Conservation (phyloP, 92 coral and sea anemone genomes). For the Metridium senile region DNA sequence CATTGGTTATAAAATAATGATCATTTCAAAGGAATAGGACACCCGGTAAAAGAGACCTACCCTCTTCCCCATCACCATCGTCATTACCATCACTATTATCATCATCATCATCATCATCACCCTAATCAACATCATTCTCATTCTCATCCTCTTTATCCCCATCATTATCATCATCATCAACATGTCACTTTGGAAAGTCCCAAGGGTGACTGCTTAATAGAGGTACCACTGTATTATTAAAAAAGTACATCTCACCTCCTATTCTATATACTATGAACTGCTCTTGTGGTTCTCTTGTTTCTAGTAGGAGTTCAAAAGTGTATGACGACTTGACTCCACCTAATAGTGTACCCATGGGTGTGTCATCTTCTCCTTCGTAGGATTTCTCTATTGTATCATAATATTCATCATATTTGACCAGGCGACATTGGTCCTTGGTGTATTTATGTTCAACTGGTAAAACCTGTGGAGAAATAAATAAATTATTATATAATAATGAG, state of each 20-base stretch:
- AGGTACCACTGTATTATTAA: no score
- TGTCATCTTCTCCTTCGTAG: slow-evolving; percentile 86
- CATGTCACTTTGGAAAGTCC: no score
- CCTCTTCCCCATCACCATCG: no score
- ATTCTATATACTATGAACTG: slow-evolving; percentile 66
- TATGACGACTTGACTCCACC: slow-evolving; percentile 83
- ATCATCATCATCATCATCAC: no score
- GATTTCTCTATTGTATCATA: slow-evolving; percentile 90
- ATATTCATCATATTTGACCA: slow-evolving; percentile 94
- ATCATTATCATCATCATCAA: not conserved
- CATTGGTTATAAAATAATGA: no score
- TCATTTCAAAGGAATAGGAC: no score
- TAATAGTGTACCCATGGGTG: slow-evolving; percentile 74
- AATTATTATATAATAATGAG: no score
- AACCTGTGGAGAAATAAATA: slow-evolving; percentile 43
- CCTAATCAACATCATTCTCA: not conserved
- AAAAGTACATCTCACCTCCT: slow-evolving; percentile 83
- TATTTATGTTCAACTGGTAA: slow-evolving; percentile 63
- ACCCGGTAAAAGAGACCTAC: no score
- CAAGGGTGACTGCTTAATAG: no score
- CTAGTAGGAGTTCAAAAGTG: slow-evolving; percentile 88
- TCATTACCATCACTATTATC: no score
- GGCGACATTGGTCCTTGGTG: slow-evolving; percentile 80
- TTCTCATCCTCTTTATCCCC: not conserved
- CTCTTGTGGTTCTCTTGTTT: slow-evolving; percentile 68